These are phyloP conservation scores for Caenorhabditis sp. DNA, from an alignment of 2,888 invertebrate genomes.

Conservation along the genomic window DNA sequence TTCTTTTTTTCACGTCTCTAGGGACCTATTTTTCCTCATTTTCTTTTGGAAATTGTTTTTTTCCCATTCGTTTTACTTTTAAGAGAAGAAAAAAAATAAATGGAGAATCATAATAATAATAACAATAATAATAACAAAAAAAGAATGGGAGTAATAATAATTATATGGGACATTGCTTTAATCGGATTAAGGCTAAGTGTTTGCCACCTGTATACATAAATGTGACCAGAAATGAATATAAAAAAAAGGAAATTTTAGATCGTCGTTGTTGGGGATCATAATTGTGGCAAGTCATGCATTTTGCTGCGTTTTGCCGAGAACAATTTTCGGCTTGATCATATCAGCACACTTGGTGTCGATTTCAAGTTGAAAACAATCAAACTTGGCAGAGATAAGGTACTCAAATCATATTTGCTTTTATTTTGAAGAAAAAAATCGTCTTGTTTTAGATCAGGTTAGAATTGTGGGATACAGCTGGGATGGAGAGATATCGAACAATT, in stretches of 20 bases:
- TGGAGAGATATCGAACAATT: conserved; percentile 70
- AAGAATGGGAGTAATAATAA: not conserved
- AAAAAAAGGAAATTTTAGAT: conserved; percentile 34
- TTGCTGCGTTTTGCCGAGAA: conserved; percentile 70
- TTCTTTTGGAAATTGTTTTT: not conserved
- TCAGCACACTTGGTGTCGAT: conserved; percentile 70
- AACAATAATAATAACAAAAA: not conserved
- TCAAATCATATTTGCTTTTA: not conserved
- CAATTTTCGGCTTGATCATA: conserved; percentile 66
- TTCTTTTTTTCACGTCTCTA: not conserved
- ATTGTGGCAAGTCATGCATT: conserved; percentile 71
- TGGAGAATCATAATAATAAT: not conserved
- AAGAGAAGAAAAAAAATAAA: not conserved
- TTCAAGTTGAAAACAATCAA: conserved; percentile 72
- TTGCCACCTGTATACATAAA: conserved; percentile 25
- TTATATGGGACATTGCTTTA: not conserved
- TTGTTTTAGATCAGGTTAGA: conserved; percentile 54
- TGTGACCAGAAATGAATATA: not conserved
- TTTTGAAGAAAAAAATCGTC: not conserved
- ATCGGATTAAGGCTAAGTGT: conserved; percentile 14
- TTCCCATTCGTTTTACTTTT: not conserved
- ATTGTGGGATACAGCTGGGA: conserved; percentile 70
- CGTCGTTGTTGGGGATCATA: conserved; percentile 70
- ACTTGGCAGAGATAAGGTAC: conserved; percentile 68
- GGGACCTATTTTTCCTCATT: not conserved